Conservation (phyloP, 2,113 vertebrate species). For the Oriolus oriolus region DNA sequence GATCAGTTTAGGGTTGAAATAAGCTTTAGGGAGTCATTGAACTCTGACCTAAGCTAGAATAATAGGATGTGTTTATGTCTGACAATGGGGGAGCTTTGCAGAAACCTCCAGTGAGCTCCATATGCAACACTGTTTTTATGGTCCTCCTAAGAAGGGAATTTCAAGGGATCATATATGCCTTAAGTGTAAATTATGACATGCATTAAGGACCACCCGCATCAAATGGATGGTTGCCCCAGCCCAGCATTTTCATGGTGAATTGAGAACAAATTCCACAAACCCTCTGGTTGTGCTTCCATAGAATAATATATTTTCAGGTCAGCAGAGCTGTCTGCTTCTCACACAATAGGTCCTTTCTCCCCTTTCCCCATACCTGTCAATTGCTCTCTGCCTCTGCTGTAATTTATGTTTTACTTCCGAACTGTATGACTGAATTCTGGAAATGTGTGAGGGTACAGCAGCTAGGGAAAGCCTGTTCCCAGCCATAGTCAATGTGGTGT, state of each 20-base stretch:
- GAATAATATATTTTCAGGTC: slow-evolving; percentile 50
- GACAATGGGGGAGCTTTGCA: slow-evolving; percentile 47
- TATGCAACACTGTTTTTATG: slow-evolving; percentile 40
- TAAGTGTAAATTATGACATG: slow-evolving; percentile 63
- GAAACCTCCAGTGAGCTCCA: slow-evolving; percentile 39
- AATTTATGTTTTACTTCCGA: background rate
- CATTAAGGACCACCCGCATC: slow-evolving; percentile 61
- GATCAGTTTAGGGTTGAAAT: slow-evolving; percentile 26
- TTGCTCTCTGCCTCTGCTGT: background rate
- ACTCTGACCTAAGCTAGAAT: slow-evolving; percentile 49
- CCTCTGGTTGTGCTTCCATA: background rate
- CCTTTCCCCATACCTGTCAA: slow-evolving; percentile 25
- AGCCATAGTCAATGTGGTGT: background rate
- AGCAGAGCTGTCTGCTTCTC: slow-evolving; percentile 37
- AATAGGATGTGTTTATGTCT: slow-evolving; percentile 62
- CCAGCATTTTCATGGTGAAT: slow-evolving; percentile 52
- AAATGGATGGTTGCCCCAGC: background rate
- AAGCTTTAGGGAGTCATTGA: slow-evolving; percentile 60
- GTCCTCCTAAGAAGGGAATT: slow-evolving; percentile 54
- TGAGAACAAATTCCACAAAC: slow-evolving; percentile 50
- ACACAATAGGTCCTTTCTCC: slow-evolving; percentile 52
- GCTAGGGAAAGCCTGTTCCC: background rate
- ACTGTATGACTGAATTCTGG: background rate
- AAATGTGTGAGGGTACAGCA: background rate
- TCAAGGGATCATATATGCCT: slow-evolving; percentile 23